phyloP scores from a whole-genome alignment of 2,113 vertebrate species.

The Oryzias celebensis region DNA sequence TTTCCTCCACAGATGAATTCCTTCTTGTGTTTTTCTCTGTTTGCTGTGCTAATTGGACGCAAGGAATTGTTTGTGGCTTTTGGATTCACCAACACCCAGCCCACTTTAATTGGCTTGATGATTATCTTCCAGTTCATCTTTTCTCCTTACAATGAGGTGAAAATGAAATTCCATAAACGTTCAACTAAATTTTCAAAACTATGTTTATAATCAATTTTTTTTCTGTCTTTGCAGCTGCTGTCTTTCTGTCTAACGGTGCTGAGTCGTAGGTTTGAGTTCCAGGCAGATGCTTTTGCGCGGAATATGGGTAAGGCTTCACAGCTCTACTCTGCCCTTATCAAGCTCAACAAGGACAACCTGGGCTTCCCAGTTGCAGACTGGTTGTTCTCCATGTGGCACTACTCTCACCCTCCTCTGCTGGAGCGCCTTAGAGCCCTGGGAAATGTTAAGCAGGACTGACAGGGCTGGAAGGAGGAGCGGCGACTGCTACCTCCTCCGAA shows the following conservation, averaged over 20 bases:
- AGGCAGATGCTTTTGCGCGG: slow-evolving; percentile 95
- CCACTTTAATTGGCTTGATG: slow-evolving; percentile 95
- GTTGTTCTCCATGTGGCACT: slow-evolving; percentile 99
- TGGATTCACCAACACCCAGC: slow-evolving; percentile 90
- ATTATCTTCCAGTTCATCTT: slow-evolving; percentile 99
- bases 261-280: slow-evolving; percentile 96
- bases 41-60: slow-evolving; percentile 91
- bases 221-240: slow-evolving; percentile 80
- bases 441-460: slow-evolving; percentile 89
- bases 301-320: slow-evolving; percentile 90
- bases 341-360: slow-evolving; percentile 98
- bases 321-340: slow-evolving; percentile 95
- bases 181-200: background rate
- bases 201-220: background rate
- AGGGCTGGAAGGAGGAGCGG: slow-evolving; percentile 54
- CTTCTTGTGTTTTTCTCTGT: slow-evolving; percentile 96
- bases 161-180: background rate
- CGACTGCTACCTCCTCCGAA: slow-evolving; percentile 49
- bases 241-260: slow-evolving; percentile 96
- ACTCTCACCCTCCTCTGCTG: slow-evolving; percentile 95
- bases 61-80: slow-evolving; percentile 96
- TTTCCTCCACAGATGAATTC: slow-evolving; percentile 88
- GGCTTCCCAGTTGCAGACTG: slow-evolving; percentile 98
- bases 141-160: slow-evolving; percentile 98
- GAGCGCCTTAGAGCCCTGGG: slow-evolving; percentile 94